These are phyloP conservation scores for Drosophila eugracilis DNA, from an alignment of 1,140 invertebrate genomes.

Conservation along the genomic window DNA sequence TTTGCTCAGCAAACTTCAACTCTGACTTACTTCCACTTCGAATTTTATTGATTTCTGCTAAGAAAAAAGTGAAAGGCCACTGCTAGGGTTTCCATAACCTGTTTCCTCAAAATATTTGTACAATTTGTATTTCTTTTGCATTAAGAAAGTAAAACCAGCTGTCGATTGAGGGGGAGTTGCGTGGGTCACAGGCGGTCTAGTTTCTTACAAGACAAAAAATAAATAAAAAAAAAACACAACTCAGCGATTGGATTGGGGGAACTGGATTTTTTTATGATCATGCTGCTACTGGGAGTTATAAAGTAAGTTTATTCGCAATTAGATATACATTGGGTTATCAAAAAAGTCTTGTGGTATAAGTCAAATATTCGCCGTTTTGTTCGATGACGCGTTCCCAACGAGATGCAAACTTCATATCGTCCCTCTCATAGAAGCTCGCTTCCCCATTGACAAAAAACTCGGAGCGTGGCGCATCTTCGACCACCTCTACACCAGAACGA, in stretches of 20 bases:
- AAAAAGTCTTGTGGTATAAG: too few relatives aligned
- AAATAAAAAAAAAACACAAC: constrained; percentile 6
- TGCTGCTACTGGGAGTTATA: not conserved
- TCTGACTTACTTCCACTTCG: not conserved
- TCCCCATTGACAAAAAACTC: too few relatives aligned
- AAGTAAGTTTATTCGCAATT: not conserved
- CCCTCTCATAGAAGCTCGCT: too few relatives aligned
- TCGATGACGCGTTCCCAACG: too few relatives aligned
- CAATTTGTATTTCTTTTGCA: constrained; percentile 31
- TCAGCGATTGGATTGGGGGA: not conserved
- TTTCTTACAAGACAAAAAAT: constrained; percentile 2
- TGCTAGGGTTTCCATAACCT: constrained; percentile 52
- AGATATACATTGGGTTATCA: too few relatives aligned
- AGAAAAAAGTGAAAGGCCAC: constrained; percentile 69
- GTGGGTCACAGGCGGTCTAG: constrained; percentile 17
- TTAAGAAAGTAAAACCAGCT: constrained; percentile 57
- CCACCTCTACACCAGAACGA: too few relatives aligned
- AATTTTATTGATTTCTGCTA: constrained; percentile 57
- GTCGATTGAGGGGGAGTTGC: constrained; percentile 48
- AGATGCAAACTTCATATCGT: too few relatives aligned
- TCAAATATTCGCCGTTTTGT: too few relatives aligned
- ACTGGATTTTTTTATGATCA: constrained; percentile 8
- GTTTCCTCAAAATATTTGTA: constrained; percentile 59
- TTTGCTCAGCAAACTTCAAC: constrained; percentile 1
- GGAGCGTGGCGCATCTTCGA: too few relatives aligned